Base-by-base conservation (phyloP, 2,113 vertebrate species). In the Gopherus evgoodei region DNA sequence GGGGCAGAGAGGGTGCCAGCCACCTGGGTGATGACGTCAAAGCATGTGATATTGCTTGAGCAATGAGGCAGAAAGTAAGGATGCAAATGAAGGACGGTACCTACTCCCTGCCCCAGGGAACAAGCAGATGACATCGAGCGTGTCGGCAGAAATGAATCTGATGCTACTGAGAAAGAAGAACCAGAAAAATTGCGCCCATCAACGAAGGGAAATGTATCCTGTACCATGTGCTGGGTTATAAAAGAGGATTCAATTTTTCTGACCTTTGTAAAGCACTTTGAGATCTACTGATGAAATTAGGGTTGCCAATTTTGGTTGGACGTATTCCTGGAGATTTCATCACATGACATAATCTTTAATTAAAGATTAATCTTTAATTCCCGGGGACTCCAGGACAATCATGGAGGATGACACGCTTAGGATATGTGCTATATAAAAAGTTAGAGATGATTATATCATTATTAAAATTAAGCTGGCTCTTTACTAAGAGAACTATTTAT, bases 21-120 rank as follows among this genome's bases (percentile, higher is more conserved):
- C 8, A 4, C 86, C 44, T 94, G 89, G 86, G 95, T 96, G 95
- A 95, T 94, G 94, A 97, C 96, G 88, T 95, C 96, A 95, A 95
- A 97, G 95, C 93, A 97, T 96, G 96, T 95, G 96, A 96, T 94
- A 96, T 95, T 89, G 97, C 96, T 95, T 95, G 96, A 96, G 96
- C 96, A 97, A 97, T 95, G 72, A 92, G 94, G 92, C 83, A 95
- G 93, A 92, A 93, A 96, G 93, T 1, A 0, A 84, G 89, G 95
- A 95, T 96, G 88, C 88, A 97, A 95, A 96, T 95, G 94, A 95
- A 95, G 92, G 86, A 19, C 87, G 81, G 89, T 89, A 94, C 93
- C 42, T 90, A 89, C 84, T 79, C 92, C 95, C 83, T 54, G 94
- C 92, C 96, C 82, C 94, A 94, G 53, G 12, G 92, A 96, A 94